These are phyloP conservation scores for Cerceris rybyensis DNA, from an alignment of 2,888 invertebrate genomes.

Conservation along the genomic window DNA sequence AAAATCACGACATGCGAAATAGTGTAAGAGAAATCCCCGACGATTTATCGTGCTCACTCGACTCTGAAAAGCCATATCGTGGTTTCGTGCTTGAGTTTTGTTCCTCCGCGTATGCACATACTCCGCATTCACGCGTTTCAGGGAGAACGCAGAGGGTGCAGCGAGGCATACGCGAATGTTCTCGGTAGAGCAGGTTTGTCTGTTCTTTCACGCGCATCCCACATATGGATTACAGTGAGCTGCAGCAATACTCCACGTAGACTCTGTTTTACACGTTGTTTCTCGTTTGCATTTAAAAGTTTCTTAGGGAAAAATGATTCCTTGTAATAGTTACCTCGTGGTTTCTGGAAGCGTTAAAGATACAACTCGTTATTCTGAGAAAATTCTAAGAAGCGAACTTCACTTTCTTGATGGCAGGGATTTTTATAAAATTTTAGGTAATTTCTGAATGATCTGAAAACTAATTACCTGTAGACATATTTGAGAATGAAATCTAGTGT, in stretches of 20 bases:
- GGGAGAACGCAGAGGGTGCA: slow-evolving; percentile 25
- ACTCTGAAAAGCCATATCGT: slow-evolving; percentile 37
- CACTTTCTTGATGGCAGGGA: no score
- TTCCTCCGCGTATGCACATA: slow-evolving; percentile 24
- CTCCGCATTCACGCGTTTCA: slow-evolving; percentile 28
- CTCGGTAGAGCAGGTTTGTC: slow-evolving; percentile 24
- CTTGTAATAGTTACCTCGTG: no score
- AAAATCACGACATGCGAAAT: slow-evolving; percentile 27
- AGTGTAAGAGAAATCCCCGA: slow-evolving; percentile 38
- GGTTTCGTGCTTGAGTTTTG: slow-evolving; percentile 41
- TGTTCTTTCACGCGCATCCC: slow-evolving; percentile 11
- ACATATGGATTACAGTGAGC: slow-evolving; percentile 5
- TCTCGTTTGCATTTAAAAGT: background rate
- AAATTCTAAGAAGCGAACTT: no score
- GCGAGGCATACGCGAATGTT: slow-evolving; percentile 29
- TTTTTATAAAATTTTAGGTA: no score
- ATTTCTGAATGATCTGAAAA: no score
- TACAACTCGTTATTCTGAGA: no score
- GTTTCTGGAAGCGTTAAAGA: no score
- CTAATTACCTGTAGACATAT: no score
- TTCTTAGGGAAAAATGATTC: background rate
- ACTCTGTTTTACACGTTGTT: background rate
- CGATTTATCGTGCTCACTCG: slow-evolving; percentile 46
- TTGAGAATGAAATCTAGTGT: no score
- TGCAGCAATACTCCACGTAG: background rate